phyloP scores from a whole-genome alignment of 2,888 invertebrate genomes.

The Lycia hirtaria region DNA sequence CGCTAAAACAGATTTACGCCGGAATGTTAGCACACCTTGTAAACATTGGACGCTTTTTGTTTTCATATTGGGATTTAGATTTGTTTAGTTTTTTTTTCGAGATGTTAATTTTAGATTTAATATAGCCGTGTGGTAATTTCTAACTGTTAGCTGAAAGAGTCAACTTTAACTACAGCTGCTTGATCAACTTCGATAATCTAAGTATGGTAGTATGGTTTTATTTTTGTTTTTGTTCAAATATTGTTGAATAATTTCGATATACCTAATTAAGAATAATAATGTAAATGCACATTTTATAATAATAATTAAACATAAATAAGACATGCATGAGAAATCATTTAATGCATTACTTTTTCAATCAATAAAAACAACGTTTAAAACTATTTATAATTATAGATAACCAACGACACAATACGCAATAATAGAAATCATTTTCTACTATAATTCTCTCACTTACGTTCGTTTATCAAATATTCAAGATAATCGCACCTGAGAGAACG shows the following conservation, averaged over 20 bases:
- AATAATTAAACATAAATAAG: neutral
- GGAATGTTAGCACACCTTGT: conserved; percentile 58
- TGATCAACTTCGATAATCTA: too few species aligned
- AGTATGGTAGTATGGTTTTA: too few species aligned
- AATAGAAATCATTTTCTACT: neutral
- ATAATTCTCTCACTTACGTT: conserved; percentile 1
- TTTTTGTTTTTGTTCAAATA: too few species aligned
- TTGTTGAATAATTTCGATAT: neutral
- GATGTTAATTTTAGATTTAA: neutral
- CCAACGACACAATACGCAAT: neutral
- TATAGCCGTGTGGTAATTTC: neutral
- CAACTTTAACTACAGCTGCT: too few species aligned
- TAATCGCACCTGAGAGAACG: conserved; percentile 8
- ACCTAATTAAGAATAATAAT: too few species aligned
- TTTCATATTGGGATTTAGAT: conserved; percentile 47
- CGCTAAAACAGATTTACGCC: conserved; percentile 67
- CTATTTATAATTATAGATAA: conserved; percentile 5
- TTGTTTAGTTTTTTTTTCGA: conserved; percentile 35
- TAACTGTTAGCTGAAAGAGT: too few species aligned
- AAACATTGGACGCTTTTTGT: conserved; percentile 53
- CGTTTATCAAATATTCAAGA: conserved; percentile 2
- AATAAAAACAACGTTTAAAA: conserved; percentile 1
- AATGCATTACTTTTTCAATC: conserved; percentile 5
- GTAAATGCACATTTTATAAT: too few species aligned
- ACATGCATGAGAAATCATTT: neutral